A percentile compares a stretch with the other conserved stretches of the same genome.
These are phyloP conservation scores for Pagetopsis macropterus DNA, from an alignment of 2,797 vertebrate genomes.

Conservation along the genomic window DNA sequence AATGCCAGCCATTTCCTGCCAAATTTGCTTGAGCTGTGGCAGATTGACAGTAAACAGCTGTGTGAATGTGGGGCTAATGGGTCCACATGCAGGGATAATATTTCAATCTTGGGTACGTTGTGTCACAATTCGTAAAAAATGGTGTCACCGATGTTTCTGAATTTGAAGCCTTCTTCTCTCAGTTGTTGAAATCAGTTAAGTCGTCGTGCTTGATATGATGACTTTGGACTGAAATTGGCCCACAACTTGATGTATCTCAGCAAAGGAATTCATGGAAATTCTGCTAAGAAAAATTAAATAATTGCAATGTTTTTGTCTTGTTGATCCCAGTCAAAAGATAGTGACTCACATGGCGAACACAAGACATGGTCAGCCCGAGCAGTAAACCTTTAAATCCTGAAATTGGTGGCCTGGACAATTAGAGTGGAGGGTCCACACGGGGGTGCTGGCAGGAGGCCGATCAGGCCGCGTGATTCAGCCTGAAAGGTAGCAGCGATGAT, in stretches of 20 bases:
- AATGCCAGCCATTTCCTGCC: constrained; percentile 72
- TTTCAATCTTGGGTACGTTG: constrained; percentile 57
- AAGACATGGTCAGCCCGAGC: constrained; percentile 56
- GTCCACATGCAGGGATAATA: constrained; percentile 52
- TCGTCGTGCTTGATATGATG: constrained; percentile 3
- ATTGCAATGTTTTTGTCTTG: constrained; percentile 61
- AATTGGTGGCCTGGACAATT: constrained; percentile 70
- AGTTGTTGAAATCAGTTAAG: constrained; percentile 44
- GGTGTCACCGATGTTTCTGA: constrained; percentile 46
- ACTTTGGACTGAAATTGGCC: constrained; percentile 37
- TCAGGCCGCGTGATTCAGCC: constrained; percentile 73
- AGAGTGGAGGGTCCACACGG: constrained; percentile 59
- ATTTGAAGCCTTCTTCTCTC: constrained; percentile 45
- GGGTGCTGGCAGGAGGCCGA: constrained; percentile 69
- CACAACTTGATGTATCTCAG: constrained; percentile 36
- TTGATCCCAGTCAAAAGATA: constrained; percentile 70
- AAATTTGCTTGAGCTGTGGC: constrained; percentile 62
- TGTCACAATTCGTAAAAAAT: constrained; percentile 58
- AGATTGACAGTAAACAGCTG: constrained; percentile 74
- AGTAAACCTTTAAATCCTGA: constrained; percentile 70
- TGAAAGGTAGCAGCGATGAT: constrained; percentile 74
- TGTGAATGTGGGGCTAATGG: constrained; percentile 56
- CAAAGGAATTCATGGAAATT: constrained; percentile 54
- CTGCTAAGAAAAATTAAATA: constrained; percentile 45
- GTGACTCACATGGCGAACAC: constrained; percentile 78